These are phyloP conservation scores for Ophion ellenae DNA, from an alignment of 2,888 invertebrate species.

Conservation along the genomic window DNA sequence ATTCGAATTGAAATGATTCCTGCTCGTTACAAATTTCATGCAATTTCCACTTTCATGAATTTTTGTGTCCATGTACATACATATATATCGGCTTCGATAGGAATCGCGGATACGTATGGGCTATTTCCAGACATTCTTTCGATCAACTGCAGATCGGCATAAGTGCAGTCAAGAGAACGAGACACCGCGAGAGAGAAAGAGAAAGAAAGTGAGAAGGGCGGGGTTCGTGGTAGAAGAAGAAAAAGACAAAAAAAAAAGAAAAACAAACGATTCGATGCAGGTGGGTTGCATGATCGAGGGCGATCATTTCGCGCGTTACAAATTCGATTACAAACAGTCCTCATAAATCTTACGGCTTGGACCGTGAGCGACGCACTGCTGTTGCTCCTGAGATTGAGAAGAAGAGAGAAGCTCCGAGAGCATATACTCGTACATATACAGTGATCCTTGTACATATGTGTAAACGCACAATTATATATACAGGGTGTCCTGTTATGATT, in stretches of 20 bases:
- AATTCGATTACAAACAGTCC: slow-evolving; percentile 60
- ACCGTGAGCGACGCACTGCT: slow-evolving; percentile 13
- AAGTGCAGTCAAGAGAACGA: slow-evolving; percentile 2
- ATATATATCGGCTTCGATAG: neutral
- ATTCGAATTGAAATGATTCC: too few relatives aligned
- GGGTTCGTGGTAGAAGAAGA: neutral
- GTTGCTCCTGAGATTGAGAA: neutral
- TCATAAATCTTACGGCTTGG: slow-evolving; percentile 52
- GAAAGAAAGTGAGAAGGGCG: neutral
- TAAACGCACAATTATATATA: neutral
- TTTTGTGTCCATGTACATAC: too few relatives aligned
- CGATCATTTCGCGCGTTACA: slow-evolving; percentile 61
- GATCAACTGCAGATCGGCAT: slow-evolving; percentile 7
- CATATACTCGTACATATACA: neutral
- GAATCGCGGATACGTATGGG: neutral
- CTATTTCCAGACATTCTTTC: slow-evolving; percentile 37
- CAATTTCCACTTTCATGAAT: too few relatives aligned
- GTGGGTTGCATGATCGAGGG: slow-evolving; percentile 42
- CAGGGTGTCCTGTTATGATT: too few relatives aligned
- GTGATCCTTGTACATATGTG: neutral
- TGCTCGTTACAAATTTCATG: too few relatives aligned
- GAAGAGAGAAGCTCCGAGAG: slow-evolving; percentile 2
- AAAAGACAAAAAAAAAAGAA: slow-evolving; percentile 11
- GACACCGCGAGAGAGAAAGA: neutral
- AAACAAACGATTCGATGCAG: slow-evolving; percentile 49